These are phyloP conservation scores for Sciurus carolinensis DNA, from an alignment of 2,797 vertebrate species.

Conservation along the genomic window DNA sequence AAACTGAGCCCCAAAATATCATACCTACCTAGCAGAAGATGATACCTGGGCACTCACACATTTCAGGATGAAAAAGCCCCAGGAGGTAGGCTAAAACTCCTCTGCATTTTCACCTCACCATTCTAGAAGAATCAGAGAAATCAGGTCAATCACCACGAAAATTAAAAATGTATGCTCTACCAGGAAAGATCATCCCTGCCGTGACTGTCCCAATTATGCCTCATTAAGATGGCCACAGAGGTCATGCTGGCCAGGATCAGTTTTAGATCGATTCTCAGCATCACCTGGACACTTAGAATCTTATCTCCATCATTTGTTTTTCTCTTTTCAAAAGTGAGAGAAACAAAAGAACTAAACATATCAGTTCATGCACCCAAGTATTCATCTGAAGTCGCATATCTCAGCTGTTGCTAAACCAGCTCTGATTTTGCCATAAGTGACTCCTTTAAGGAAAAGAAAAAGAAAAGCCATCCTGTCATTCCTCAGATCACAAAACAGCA, in stretches of 20 bases:
- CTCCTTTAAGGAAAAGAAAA: slow-evolving; percentile 19
- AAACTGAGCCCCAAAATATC: neutral
- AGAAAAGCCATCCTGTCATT: neutral
- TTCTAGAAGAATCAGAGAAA: neutral
- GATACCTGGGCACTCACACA: no score
- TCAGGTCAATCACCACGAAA: neutral
- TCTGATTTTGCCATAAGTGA: neutral
- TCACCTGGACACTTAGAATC: neutral
- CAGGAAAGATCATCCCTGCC: neutral
- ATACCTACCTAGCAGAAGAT: neutral
- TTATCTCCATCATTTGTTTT: neutral
- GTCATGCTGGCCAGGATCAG: neutral
- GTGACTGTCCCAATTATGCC: neutral
- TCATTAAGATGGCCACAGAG: neutral
- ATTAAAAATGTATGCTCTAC: neutral
- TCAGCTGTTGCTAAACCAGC: neutral
- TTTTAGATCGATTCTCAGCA: slow-evolving; percentile 37
- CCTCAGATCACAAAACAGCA: neutral
- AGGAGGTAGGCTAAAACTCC: neutral
- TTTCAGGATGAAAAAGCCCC: neutral
- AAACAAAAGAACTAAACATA: slow-evolving; percentile 16
- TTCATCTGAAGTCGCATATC: slow-evolving; percentile 4
- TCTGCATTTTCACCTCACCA: neutral
- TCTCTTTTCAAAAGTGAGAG: slow-evolving; percentile 35
- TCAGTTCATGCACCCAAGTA: neutral